Conservation (phyloP, 2,113 vertebrate genomes). For the Dasyprocta punctata region DNA sequence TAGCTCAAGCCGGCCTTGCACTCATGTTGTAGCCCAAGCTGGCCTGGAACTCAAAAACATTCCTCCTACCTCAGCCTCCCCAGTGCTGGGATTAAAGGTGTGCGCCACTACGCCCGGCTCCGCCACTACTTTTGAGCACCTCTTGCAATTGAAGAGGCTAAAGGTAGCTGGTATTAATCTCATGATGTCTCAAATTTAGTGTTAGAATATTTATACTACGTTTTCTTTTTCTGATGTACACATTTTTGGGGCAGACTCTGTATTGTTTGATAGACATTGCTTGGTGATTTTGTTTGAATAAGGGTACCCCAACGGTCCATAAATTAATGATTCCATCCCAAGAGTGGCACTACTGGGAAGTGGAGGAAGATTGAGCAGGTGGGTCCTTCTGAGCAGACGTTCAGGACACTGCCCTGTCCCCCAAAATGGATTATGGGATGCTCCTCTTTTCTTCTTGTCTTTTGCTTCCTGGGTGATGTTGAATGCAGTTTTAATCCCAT, state of each 20-base stretch:
- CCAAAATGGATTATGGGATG: neutral
- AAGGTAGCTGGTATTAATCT: neutral
- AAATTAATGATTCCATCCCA: neutral
- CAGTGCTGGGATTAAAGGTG: no score
- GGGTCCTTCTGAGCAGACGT: neutral
- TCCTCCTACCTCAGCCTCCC: no score
- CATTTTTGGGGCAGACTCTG: neutral
- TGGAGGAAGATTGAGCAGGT: neutral
- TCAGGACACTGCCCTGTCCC: neutral
- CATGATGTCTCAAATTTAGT: neutral
- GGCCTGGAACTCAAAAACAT: no score
- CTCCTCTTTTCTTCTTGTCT: neutral
- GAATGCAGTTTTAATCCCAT: neutral
- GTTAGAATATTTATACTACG: neutral
- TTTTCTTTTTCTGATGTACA: neutral
- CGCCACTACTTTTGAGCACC: neutral
- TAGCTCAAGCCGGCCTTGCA: no score
- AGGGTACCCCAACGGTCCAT: neutral
- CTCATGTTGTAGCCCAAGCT: no score
- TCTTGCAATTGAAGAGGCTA: neutral
- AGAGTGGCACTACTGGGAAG: neutral
- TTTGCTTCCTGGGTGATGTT: neutral
- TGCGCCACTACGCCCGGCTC: no score
- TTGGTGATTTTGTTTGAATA: neutral
- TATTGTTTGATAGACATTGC: neutral